These are phyloP conservation scores for Cyphomyrmex costatus DNA, from an alignment of 1,140 invertebrate genomes.

Conservation along the genomic window DNA sequence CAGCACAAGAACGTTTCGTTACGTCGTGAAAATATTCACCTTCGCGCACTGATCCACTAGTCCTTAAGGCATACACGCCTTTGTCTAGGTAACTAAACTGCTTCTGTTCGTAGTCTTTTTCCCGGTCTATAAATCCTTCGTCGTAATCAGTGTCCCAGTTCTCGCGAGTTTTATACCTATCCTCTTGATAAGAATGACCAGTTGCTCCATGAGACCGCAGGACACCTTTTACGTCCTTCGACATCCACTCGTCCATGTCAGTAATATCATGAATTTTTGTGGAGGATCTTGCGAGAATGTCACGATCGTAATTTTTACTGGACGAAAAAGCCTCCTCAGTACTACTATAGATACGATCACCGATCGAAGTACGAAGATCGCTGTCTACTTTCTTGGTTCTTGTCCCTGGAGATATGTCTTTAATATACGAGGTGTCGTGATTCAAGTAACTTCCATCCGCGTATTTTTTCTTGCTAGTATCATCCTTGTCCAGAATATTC, in stretches of 20 bases:
- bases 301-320: constrained; percentile 58
- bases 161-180: constrained; percentile 68
- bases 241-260: constrained; percentile 65
- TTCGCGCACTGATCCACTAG: constrained; percentile 34
- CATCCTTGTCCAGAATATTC: constrained; percentile 69
- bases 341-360: constrained; percentile 84
- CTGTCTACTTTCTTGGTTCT: constrained; percentile 68
- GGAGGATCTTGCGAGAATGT: background rate
- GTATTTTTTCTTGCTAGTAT: constrained; percentile 78
- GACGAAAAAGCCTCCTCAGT: constrained; percentile 81
- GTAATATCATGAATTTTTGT: constrained; percentile 15
- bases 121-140: constrained; percentile 68
- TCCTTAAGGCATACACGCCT: constrained; percentile 5
- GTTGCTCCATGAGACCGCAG: constrained; percentile 3
- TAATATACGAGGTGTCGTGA: constrained; percentile 55
- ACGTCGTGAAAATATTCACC: constrained; percentile 63
- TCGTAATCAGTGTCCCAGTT: constrained; percentile 75
- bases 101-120: constrained; percentile 56
- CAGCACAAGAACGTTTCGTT: constrained; percentile 37
- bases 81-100: constrained; percentile 44
- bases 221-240: constrained; percentile 40
- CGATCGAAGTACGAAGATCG: constrained; percentile 73
- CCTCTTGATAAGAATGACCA: constrained; percentile 74
- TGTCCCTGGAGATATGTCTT: constrained; percentile 51
- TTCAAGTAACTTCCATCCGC: constrained; percentile 74